Conservation (phyloP, 2,888 invertebrate genomes). For the Autographa gamma region DNA sequence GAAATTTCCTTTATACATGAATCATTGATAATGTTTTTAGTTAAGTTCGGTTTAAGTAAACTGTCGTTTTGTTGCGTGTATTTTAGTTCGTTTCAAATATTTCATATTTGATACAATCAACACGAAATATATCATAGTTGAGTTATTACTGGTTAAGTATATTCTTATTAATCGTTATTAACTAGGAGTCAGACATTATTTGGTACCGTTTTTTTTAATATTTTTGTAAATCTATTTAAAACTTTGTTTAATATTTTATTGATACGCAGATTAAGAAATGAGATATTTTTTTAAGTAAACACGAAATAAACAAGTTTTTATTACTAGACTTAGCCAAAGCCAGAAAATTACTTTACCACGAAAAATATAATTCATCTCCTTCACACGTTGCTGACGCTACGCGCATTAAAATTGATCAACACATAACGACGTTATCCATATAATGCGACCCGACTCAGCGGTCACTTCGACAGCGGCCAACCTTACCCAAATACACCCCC, state of each 20-base stretch:
- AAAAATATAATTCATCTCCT: slow-evolving; percentile 20
- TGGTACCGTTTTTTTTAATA: background rate
- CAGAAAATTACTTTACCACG: background rate
- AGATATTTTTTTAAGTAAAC: no score
- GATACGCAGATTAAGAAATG: no score
- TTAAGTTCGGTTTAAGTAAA: slow-evolving; percentile 33
- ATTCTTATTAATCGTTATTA: background rate
- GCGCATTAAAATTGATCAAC: slow-evolving; percentile 88
- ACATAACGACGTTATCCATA: slow-evolving; percentile 88
- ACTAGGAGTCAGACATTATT: background rate
- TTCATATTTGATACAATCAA: slow-evolving; percentile 27
- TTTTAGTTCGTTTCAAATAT: slow-evolving; percentile 26
- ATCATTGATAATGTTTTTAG: slow-evolving; percentile 31
- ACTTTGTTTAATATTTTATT: no score
- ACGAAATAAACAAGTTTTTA: no score
- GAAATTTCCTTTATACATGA: slow-evolving; percentile 47
- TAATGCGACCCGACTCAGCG: slow-evolving; percentile 88
- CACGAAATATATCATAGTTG: background rate
- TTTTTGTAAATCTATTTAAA: no score
- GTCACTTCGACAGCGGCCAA: slow-evolving; percentile 88
- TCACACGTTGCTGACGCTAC: slow-evolving; percentile 64
- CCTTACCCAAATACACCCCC: slow-evolving; percentile 74
- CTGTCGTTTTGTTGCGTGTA: slow-evolving; percentile 13
- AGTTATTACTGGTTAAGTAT: slow-evolving; percentile 2
- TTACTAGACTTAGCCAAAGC: no score